Conservation (phyloP, 2,113 vertebrate genomes). For the Thomomys bottae region DNA sequence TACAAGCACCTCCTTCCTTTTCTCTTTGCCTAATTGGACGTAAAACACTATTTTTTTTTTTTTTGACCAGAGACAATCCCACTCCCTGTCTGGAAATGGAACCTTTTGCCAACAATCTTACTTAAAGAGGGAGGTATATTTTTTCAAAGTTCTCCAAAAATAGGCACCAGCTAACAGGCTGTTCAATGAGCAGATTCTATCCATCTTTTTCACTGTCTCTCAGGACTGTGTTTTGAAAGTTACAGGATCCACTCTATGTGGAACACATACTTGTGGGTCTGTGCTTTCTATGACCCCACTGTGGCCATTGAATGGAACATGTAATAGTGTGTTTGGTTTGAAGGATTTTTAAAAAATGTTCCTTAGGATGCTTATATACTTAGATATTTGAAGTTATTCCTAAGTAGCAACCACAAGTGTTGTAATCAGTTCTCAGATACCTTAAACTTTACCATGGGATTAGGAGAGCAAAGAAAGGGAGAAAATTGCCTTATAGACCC, state of each 20-base stretch:
- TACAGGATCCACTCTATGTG: rapidly evolving
- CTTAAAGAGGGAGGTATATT: neutral
- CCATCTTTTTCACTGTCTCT: neutral
- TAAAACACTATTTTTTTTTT: no score
- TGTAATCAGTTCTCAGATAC: no score
- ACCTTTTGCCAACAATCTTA: neutral
- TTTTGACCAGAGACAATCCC: neutral
- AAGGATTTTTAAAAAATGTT: neutral
- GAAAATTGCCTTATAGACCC: neutral
- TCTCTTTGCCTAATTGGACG: neutral
- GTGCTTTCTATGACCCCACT: neutral
- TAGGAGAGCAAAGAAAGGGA: neutral
- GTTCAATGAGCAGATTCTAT: neutral
- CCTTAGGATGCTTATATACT: neutral
- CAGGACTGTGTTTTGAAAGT: neutral
- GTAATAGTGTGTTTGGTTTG: neutral
- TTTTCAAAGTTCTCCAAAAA: neutral
- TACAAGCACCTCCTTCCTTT: neutral
- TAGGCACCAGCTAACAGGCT: neutral
- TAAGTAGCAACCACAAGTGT: neutral
- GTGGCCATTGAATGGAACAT: neutral
- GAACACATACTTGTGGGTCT: neutral
- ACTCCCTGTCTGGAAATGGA: neutral
- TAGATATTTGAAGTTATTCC: neutral
- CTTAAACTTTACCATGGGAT: neutral